Evolutionary conservation across 2,797 vertebrate genomes (phyloP), one percentile per base, ranked within the genome.

Genomic region (Geotrypetes seraphini): DNA sequence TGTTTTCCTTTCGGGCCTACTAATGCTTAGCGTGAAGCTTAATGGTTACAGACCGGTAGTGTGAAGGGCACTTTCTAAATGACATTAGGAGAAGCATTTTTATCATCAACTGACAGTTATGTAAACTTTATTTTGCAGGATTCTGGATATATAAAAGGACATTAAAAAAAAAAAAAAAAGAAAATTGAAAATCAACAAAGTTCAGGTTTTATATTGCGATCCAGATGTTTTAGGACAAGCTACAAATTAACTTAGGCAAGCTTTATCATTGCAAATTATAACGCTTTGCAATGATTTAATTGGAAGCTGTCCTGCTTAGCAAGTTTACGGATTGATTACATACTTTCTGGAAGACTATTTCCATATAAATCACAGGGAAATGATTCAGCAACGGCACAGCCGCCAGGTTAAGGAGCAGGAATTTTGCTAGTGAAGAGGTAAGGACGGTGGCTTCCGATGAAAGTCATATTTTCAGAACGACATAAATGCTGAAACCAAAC

Each of bases 231-330:
- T 42, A 23, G 3, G 34, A 34, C 9, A 45, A 28, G 9, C 5
- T 45, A 14, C 10, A 48, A 40, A 40, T 28, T 11, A 42, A 11
- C n/a, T 33, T 30, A 31, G 37, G 19, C 8, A 33, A 5, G n/a
- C 5, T 25, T 15, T 33, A 33, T 20, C 19, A 5, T 36, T 32
- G 19, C 8, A 20, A 21, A 24, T 25, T 33, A 31, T 4, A 26
- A 3, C 2, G 9, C 7, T 24, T 24, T 25, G 8, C 3, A 36
- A 18, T n/a, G 46, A 13, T 20, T 34, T 49, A 28, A 7, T 33
- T 9, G n/a, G 22, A 39, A 37, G 33, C 2, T 11, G 1, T 8
- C 33, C 15, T 27, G 11, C 22, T 31, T 6, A 29, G 12, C 2
- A 21, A 22, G 13, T 21, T 38, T 23, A 25, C 15, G 19, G 11